These are phyloP conservation scores for Saguinus imperator DNA, from an alignment of 2,113 vertebrate species.

Conservation along the genomic window DNA sequence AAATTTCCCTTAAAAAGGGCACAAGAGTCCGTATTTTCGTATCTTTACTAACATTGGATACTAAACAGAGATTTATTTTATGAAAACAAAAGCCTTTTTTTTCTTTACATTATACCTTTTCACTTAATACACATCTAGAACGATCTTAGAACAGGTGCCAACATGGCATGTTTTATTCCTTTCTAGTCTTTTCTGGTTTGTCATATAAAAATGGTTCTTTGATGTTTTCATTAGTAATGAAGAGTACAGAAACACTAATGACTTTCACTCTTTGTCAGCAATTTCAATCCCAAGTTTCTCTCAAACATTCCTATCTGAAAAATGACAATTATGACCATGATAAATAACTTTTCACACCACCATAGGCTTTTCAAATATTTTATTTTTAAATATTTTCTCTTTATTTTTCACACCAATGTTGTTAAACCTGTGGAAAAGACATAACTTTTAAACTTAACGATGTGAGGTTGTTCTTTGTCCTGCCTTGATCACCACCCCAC, in stretches of 20 bases:
- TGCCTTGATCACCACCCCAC: background rate
- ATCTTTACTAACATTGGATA: background rate
- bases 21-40: background rate
- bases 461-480: background rate
- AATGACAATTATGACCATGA: background rate
- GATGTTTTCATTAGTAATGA: background rate
- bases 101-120: background rate
- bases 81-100: background rate
- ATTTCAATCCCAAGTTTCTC: background rate
- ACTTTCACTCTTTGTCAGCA: background rate
- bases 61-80: background rate
- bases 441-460: background rate
- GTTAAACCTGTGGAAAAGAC: background rate
- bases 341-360: background rate
- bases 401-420: background rate
- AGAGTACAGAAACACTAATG: background rate
- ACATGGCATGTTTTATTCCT: background rate
- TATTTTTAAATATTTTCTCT: background rate
- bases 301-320: background rate
- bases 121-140: background rate
- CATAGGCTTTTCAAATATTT: background rate
- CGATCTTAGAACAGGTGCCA: background rate
- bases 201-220: background rate
- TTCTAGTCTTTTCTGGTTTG: background rate
- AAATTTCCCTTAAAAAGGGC: background rate